Conservation (phyloP, 2,113 vertebrate species). For the Lates calcarifer region DNA sequence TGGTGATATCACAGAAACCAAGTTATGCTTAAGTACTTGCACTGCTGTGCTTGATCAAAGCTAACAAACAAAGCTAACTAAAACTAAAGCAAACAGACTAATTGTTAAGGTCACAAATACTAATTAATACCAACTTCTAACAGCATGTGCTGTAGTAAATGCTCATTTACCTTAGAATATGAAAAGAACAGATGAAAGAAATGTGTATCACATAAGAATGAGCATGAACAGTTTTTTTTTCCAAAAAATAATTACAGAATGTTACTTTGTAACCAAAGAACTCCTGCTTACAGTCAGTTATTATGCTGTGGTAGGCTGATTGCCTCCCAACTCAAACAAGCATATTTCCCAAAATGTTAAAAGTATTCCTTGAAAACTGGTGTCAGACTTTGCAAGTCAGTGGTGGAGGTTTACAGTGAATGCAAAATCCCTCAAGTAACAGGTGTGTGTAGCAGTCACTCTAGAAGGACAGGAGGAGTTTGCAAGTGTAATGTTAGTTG, state of each 20-base stretch:
- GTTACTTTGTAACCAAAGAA: not conserved
- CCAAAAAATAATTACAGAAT: too few species aligned
- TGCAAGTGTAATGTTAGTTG: conserved; percentile 7
- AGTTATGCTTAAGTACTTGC: too few species aligned
- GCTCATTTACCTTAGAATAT: too few species aligned
- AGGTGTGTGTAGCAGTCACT: conserved; percentile 12
- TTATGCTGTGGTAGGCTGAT: conserved; percentile 14
- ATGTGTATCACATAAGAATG: not conserved
- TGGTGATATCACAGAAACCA: too few species aligned
- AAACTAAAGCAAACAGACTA: too few species aligned
- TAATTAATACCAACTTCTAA: not conserved
- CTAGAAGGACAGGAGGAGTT: not conserved
- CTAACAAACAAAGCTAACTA: too few species aligned
- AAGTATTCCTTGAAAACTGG: not conserved
- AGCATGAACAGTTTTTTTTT: not conserved
- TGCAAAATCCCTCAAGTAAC: not conserved
- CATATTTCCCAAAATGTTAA: not conserved
- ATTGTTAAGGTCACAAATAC: not conserved
- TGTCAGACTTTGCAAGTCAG: not conserved
- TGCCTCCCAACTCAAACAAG: not conserved
- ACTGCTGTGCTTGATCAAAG: too few species aligned
- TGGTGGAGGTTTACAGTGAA: too few species aligned
- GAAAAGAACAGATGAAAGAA: not conserved
- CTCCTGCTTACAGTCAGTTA: not conserved
- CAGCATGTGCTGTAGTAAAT: not conserved